These are phyloP conservation scores for Terrapene triunguis DNA, from an alignment of 2,113 vertebrate species.

Conservation along the genomic window DNA sequence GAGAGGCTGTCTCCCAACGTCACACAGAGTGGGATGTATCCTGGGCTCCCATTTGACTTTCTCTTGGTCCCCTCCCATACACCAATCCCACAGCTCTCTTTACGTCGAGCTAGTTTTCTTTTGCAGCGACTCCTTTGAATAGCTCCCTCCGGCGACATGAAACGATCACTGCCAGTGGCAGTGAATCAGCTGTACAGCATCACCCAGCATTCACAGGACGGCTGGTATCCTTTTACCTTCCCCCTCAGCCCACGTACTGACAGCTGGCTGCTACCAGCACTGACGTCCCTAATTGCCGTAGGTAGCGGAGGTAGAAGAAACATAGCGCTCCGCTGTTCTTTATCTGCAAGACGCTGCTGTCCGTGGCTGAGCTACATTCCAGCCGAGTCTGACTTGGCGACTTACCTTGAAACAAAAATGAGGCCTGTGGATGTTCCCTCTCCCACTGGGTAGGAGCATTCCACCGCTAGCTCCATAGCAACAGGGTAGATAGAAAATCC, in stretches of 20 bases:
- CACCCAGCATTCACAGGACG: not conserved
- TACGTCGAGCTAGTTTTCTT: not conserved
- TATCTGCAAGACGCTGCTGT: not conserved
- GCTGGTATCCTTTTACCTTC: not conserved
- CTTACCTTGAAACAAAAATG: constrained; percentile 77
- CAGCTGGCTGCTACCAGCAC: not conserved
- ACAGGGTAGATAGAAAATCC: constrained; percentile 87
- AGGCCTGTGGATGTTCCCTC: constrained; percentile 87
- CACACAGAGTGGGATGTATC: not conserved
- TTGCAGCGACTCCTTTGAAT: not conserved
- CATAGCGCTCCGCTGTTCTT: not conserved
- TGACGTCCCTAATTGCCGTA: too few relatives aligned
- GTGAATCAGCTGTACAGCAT: not conserved
- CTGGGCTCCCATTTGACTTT: not conserved
- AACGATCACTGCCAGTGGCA: not conserved
- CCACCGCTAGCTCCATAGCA: constrained; percentile 88
- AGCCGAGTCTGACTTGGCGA: not conserved
- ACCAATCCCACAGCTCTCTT: not conserved
- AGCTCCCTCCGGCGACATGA: not conserved
- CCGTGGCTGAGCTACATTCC: not conserved
- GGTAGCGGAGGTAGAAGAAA: not conserved
- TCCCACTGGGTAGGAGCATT: constrained; percentile 89
- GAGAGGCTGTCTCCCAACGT: not conserved
- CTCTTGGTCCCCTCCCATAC: not conserved
- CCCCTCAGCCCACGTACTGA: not conserved